These are phyloP conservation scores for Seriola quinqueradiata DNA, from an alignment of 2,113 vertebrate genomes.

Conservation along the genomic window DNA sequence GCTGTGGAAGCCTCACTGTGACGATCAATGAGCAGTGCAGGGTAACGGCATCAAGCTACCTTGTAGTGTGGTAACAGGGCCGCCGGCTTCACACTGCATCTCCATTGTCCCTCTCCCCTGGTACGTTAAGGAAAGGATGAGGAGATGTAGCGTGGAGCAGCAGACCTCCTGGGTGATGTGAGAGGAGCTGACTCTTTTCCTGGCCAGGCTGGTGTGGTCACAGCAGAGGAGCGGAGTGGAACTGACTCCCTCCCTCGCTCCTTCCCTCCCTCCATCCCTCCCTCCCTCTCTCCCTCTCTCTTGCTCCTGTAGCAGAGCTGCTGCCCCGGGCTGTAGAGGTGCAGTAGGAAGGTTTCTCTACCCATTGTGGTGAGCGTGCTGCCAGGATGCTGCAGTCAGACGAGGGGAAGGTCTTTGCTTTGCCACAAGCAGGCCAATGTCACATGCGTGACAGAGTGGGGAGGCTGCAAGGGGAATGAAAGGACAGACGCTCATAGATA, in stretches of 20 bases:
- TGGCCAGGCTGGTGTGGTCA: slow-evolving; percentile 60
- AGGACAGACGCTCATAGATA: slow-evolving; percentile 59
- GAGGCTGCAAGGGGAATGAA: slow-evolving; percentile 45
- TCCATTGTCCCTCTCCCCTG: slow-evolving; percentile 17
- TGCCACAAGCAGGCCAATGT: slow-evolving; percentile 69
- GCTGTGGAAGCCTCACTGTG: slow-evolving; percentile 59
- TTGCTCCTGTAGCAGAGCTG: slow-evolving; percentile 64
- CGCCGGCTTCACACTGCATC: slow-evolving; percentile 9
- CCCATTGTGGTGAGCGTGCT: slow-evolving; percentile 52
- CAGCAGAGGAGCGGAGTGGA: slow-evolving; percentile 59
- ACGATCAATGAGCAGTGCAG: slow-evolving; percentile 56
- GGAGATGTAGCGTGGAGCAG: slow-evolving; percentile 36
- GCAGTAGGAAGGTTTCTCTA: slow-evolving; percentile 64
- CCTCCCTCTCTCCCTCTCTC: slow-evolving; percentile 21
- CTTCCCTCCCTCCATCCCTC: slow-evolving; percentile 34
- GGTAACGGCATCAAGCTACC: slow-evolving; percentile 17
- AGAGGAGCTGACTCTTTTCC: slow-evolving; percentile 65
- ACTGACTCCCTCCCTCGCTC: slow-evolving; percentile 36
- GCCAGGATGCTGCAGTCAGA: slow-evolving; percentile 72
- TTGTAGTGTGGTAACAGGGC: slow-evolving; percentile 15
- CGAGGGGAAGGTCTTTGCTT: slow-evolving; percentile 56
- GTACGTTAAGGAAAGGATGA: slow-evolving; percentile 35
- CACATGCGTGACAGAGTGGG: slow-evolving; percentile 57
- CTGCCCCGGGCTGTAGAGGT: slow-evolving; percentile 70
- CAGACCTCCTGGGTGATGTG: slow-evolving; percentile 68